Base-by-base conservation (phyloP, 2,888 invertebrate species). In the Stictocephala bisonia region DNA sequence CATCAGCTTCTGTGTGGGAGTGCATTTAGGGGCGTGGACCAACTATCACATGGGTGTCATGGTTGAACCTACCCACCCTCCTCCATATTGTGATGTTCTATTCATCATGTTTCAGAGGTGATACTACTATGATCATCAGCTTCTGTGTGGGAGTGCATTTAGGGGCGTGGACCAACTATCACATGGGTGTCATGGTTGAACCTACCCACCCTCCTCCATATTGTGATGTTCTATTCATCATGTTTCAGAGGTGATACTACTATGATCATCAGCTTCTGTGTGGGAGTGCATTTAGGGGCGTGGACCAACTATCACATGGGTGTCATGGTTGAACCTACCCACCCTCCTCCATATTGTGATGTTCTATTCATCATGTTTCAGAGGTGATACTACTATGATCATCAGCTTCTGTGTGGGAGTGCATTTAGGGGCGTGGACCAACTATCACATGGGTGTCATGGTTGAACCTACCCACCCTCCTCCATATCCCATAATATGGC, bases 301-400 rank as follows among this genome's bases (percentile, higher is more conserved):
- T 96, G 95, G 96, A 85, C 92, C 44, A 94, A 94, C 85, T 95
- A 90, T 83, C 93, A 91, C 83, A 86, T 91, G 13, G 94, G 94
- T n/a, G 87, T 89, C 81, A 87, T 91, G 86, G 84, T 82, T n/a
- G 85, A 86, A 41, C 83, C 85, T 0, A 81, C 87, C n/a, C 83
- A 85, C 7, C 84, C 87, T 29, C 93, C 93, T 4, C 93, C 93
- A 0, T 94, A 93, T n/a, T n/a, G n/a, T n/a, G n/a, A n/a, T n/a
- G n/a, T n/a, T n/a, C n/a, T n/a, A n/a, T n/a, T n/a, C n/a, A n/a
- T n/a, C n/a, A n/a, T 69, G n/a, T 87, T 87, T 6, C 85, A 93
- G 96, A 81, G 95, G 95, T 24, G 96, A 97, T 84, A 96, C 96
- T 0, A 90, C 94, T 1, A 92, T 94, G 88, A 92, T 96, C 78